phyloP scores from a whole-genome alignment of 1,140 invertebrate genomes.

The Phymorhynchus buccinoides region DNA sequence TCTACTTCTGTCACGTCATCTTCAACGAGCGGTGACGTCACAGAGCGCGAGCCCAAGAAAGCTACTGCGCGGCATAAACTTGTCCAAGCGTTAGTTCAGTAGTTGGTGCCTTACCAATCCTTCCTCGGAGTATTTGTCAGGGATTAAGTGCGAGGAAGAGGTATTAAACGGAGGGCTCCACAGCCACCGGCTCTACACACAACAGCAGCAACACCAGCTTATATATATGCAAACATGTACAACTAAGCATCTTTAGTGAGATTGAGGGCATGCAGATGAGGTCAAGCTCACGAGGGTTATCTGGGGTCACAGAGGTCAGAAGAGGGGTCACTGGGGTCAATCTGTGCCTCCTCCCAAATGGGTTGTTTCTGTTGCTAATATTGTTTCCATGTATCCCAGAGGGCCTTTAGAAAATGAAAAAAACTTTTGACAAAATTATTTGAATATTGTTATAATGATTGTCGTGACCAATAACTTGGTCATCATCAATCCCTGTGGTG shows the following conservation, averaged over 20 bases:
- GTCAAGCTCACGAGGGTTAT: not conserved
- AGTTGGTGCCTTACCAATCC: constrained; percentile 69
- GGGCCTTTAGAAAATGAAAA: too few relatives aligned
- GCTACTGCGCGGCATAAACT: constrained; percentile 50
- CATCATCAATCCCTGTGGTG: too few relatives aligned
- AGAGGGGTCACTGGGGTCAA: not conserved
- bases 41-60: constrained; percentile 40
- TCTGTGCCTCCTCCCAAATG: too few relatives aligned
- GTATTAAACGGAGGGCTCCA: constrained; percentile 68
- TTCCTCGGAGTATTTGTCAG: constrained; percentile 69
- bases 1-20: constrained; percentile 35
- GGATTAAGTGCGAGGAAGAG: constrained; percentile 68
- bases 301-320: constrained; percentile 12
- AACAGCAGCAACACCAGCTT: constrained; percentile 45
- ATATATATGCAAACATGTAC: too few relatives aligned
- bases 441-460: too few relatives aligned
- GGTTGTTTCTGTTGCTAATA: too few relatives aligned
- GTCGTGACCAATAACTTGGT: too few relatives aligned
- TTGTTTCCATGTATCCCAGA: too few relatives aligned
- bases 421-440: too few relatives aligned
- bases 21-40: constrained; percentile 27
- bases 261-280: constrained; percentile 19
- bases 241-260: too few relatives aligned
- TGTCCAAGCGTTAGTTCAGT: too few relatives aligned
- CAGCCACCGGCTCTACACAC: constrained; percentile 69